These are phyloP conservation scores for Dicerorhinus sumatrensis DNA, from an alignment of 2,113 vertebrate species.

Conservation along the genomic window DNA sequence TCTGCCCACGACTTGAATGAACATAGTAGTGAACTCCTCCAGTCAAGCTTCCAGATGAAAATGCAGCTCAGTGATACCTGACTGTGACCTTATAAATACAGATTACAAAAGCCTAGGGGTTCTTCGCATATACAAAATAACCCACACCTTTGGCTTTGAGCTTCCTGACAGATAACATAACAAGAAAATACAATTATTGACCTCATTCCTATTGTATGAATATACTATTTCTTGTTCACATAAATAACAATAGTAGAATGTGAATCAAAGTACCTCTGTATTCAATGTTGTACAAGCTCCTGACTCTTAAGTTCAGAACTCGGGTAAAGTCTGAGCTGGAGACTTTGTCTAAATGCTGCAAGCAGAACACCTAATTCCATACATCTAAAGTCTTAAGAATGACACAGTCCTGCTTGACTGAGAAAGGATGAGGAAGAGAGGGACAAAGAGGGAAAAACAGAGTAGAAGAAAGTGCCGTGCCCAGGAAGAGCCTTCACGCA, in stretches of 20 bases:
- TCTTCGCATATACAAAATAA: neutral
- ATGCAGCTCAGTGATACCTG: neutral
- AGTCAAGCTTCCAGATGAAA: neutral
- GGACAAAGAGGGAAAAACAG: neutral
- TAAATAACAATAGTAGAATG: neutral
- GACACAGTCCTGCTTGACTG: accelerated
- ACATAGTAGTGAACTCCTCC: neutral
- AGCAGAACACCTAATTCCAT: neutral
- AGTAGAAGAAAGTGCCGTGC: neutral
- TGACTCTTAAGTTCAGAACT: neutral
- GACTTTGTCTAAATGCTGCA: neutral
- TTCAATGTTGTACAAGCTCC: neutral
- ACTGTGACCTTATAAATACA: neutral
- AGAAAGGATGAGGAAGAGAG: neutral
- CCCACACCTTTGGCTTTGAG: neutral
- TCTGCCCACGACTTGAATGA: neutral
- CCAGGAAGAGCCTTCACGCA: neutral
- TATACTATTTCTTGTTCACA: neutral
- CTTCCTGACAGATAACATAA: neutral
- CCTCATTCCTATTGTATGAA: neutral
- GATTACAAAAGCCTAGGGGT: neutral
- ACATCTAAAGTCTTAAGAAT: neutral
- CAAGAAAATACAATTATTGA: neutral
- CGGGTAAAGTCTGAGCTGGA: neutral
- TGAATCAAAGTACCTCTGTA: neutral